These are phyloP conservation scores for Apogon talboti DNA, from an alignment of 2,797 vertebrate genomes.

Conservation along the genomic window DNA sequence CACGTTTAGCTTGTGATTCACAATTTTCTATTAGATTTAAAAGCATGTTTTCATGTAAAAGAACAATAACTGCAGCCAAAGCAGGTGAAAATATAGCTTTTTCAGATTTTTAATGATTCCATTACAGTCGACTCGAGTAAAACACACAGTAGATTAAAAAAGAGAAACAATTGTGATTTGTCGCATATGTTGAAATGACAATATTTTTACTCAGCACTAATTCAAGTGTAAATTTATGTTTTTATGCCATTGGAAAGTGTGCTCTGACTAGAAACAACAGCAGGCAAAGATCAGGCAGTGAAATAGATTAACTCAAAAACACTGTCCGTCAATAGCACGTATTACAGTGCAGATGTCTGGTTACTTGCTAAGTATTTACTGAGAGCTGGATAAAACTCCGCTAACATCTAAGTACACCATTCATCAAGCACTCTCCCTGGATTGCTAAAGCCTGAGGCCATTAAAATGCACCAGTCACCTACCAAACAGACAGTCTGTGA, in stretches of 20 bases:
- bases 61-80: too few relatives aligned
- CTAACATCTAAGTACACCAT: conserved; percentile 42
- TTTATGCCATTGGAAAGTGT: background rate
- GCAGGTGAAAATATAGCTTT: too few relatives aligned
- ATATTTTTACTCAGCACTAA: too few relatives aligned
- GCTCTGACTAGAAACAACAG: background rate
- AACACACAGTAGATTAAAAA: too few relatives aligned
- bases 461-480: conserved; percentile 73
- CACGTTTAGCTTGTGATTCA: too few relatives aligned
- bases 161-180: too few relatives aligned
- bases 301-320: conserved; percentile 17
- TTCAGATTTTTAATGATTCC: too few relatives aligned
- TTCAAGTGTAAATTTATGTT: too few relatives aligned
- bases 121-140: too few relatives aligned
- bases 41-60: too few relatives aligned
- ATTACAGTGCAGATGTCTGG: conserved; percentile 33
- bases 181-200: too few relatives aligned
- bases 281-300: conserved; percentile 12
- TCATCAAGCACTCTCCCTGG: conserved; percentile 51
- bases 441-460: conserved; percentile 58
- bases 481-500: conserved; percentile 54
- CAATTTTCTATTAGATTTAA: too few relatives aligned
- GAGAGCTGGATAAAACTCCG: conserved; percentile 54
- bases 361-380: conserved; percentile 36
- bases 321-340: conserved; percentile 8